Base-by-base conservation (phyloP, 2,797 vertebrate genomes). In the Catamblyrhynchus diadema region DNA sequence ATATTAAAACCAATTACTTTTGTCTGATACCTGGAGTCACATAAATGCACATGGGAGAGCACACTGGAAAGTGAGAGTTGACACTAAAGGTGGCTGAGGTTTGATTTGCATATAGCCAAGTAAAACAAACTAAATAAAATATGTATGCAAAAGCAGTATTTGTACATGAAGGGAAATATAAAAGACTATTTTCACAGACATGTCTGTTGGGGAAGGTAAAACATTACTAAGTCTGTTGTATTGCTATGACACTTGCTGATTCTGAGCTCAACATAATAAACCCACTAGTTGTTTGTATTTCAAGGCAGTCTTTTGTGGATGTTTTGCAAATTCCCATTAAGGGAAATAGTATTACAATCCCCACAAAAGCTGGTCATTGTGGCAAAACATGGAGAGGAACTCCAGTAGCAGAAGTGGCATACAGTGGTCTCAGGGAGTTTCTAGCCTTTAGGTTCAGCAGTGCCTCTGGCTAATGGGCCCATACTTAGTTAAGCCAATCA, bases 51-150 rank as follows among this genome's bases (percentile, higher is more conserved):
- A 11, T 11, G 51, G 78, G 61, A 90, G 42, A 92, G 47, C 44
- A 91, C 54, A 85, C 11, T 75, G 50, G 60, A 81, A 96, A 96
- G 88, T 53, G 44, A 85, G 73, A 92, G 28, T 17, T 81, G 75
- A 28, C 66, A 85, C 22, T 84, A 74, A 60, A 83, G 39, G 53
- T 71, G 54, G 23, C 39, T 83, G 75, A 73, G 54, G 62, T 80
- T 61, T 88, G 37, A 94, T 94, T 90, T 96, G 57, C 89, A 69
- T 69, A 48, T 8, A 81, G 61, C 32, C 84, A 72, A 79, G 23
- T 62, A 78, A 92, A 95, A 91, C 54, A 93, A 70, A 65, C 27
- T 60, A 93, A 85, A 92, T 89, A 91, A 92, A 94, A 79, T 30
- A 90, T 56, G 30, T 22, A 69, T 59, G 35, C 45, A 95, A 89